Evolutionary conservation across 2,888 invertebrate species (phyloP), one percentile per base, ranked within the genome.

Genomic region (Ophion ellenae): DNA sequence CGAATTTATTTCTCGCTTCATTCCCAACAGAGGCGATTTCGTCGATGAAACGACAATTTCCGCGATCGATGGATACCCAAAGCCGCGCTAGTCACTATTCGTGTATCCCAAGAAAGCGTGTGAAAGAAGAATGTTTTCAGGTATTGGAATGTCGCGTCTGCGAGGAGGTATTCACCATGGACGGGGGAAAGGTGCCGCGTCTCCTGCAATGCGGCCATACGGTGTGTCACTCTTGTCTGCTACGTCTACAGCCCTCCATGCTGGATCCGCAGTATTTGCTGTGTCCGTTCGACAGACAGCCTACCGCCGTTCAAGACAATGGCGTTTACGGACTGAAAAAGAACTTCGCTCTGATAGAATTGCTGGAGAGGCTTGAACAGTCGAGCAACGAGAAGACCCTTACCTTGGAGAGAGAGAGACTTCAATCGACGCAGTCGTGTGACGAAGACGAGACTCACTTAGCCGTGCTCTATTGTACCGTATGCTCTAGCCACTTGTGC

Each of bases 271-370:
- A 89, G 53, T 88, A 89, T 59, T 92, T 96, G 24, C 92, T 94
- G 1, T 96, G 95, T 90, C 96, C 96, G 0, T 96, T 96, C 89
- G 96, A 96, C 88, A 91, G 95, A 73, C 95, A 95, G 87, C 95
- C 95, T 0, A 95, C 95, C 2, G 94, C 94, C 45, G 92, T 95
- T 57, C 69, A 64, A 61, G 92, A 93, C 71, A 93, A 94, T 36
- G 95, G 95, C 5, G 94, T 95, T 5, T 94, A 94, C 92, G 94
- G 94, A 5, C 89, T 95, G 85, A 95, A 96, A 91, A 96, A 96
- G 89, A 96, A 96, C 90, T 96, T 95, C 93, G 95, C 95, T 0
- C 91, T 96, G 2, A 91, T 96, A 24, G 96, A 96, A 86, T 89
- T 96, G 9, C 89, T 96, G 59, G 95, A 96, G 89, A 94, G 94